These are phyloP conservation scores for Notodonta dromedarius DNA, from an alignment of 2,888 invertebrate species.

Conservation along the genomic window DNA sequence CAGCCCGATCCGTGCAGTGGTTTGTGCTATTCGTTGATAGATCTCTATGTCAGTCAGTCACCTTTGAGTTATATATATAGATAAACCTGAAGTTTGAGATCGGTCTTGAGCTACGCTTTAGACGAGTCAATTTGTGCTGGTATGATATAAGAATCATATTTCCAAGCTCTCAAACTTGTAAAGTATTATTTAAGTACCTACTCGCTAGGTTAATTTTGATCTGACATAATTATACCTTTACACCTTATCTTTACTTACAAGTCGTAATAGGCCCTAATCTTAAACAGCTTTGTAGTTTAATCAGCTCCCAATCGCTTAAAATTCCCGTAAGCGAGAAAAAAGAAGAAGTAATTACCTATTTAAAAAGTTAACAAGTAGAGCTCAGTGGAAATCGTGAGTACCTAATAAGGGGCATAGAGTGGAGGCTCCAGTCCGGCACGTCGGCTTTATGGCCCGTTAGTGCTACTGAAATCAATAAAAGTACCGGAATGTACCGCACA, in stretches of 20 bases:
- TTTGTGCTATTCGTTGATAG: too few species aligned
- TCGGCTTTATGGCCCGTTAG: conserved; percentile 85
- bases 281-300: conserved; percentile 32
- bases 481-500: conserved; percentile 84
- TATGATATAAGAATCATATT: too few species aligned
- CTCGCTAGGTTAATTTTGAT: not conserved
- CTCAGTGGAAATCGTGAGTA: conserved; percentile 75
- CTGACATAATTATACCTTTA: not conserved
- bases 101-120: too few species aligned
- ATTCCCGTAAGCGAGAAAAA: conserved; percentile 36
- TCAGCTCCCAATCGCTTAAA: conserved; percentile 33
- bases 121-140: too few species aligned
- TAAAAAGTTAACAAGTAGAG: conserved; percentile 79
- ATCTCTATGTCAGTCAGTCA: too few species aligned
- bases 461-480: conserved; percentile 90
- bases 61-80: too few species aligned
- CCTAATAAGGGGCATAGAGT: conserved; percentile 79
- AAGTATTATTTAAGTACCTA: too few species aligned
- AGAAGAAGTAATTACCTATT: conserved; percentile 51
- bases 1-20: too few species aligned
- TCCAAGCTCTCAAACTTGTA: too few species aligned
- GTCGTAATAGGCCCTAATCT: conserved; percentile 23
- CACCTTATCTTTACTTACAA: conserved; percentile 17
- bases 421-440: conserved; percentile 78
- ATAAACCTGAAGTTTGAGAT: too few species aligned